A percentile compares a stretch with the other conserved stretches of the same genome.
phyloP scores from a whole-genome alignment of 37 sponge, comb jelly and placozoan genomes.

The Dysidea cf. avara region DNA sequence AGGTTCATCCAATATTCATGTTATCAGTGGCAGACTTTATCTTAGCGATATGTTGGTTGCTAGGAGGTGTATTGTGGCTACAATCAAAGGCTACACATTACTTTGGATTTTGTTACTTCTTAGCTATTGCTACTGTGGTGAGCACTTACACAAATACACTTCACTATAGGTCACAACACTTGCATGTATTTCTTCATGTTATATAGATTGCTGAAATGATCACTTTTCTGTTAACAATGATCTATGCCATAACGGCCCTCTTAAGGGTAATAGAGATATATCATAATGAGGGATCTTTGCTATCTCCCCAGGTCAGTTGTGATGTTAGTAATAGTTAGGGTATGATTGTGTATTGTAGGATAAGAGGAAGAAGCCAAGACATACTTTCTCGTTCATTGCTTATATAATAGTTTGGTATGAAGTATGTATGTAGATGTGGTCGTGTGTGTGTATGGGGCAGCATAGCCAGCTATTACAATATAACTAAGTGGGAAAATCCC shows the following conservation, averaged over 20 bases:
- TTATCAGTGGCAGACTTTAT: conserved; percentile 77
- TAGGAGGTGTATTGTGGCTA: conserved; percentile 52
- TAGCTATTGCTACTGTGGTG: conserved; percentile 60
- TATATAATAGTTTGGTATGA: conserved; percentile 71
- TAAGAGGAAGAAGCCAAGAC: conserved; percentile 37
- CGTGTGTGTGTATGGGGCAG: conserved; percentile 10
- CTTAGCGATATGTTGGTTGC: conserved; percentile 59
- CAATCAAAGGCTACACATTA: conserved; percentile 8
- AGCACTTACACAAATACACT: not conserved
- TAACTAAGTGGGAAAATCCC: too few species aligned
- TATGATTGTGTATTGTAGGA: conserved; percentile 18
- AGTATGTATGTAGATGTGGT: conserved; percentile 1
- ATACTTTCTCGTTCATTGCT: conserved; percentile 34
- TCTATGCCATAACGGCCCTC: conserved; percentile 65
- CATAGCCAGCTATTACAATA: too few species aligned
- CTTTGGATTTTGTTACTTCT: conserved; percentile 65
- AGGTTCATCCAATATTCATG: conserved; percentile 83
- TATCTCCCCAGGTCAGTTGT: conserved; percentile 16
- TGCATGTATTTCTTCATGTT: not conserved
- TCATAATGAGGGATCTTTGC: conserved; percentile 37
- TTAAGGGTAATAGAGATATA: conserved; percentile 54
- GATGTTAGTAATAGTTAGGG: not conserved
- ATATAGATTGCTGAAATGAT: conserved; percentile 53
- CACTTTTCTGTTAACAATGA: conserved; percentile 52
- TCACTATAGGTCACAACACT: too few species aligned